These are phyloP conservation scores for Euwallacea similis DNA, from an alignment of 1,140 invertebrate genomes.

Conservation along the genomic window DNA sequence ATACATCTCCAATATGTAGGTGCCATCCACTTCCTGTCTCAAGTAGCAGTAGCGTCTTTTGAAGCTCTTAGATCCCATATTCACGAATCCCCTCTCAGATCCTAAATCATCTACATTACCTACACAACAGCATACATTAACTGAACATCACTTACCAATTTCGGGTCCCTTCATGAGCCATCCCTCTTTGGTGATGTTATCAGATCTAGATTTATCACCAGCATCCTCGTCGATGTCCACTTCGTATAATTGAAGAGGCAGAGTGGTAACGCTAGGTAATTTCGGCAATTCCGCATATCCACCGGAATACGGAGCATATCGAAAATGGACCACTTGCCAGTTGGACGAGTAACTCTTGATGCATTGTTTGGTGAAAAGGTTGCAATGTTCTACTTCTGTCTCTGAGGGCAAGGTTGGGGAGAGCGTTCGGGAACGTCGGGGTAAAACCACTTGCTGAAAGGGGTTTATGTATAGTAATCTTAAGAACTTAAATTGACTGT, in stretches of 20 bases:
- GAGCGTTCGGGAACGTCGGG: conserved; percentile 75
- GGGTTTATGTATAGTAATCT: neutral
- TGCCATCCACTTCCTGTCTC: conserved; percentile 85
- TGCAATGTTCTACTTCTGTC: conserved; percentile 59
- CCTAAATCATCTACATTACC: conserved; percentile 47
- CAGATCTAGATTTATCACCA: conserved; percentile 69
- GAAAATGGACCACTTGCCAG: conserved; percentile 87
- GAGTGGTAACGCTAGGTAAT: conserved; percentile 63
- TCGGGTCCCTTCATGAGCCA: conserved; percentile 90
- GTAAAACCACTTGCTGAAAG: conserved; percentile 75
- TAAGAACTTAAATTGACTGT: neutral
- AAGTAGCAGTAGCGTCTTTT: conserved; percentile 88
- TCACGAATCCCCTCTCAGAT: conserved; percentile 80
- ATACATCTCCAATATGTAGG: conserved; percentile 87
- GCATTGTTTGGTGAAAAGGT: conserved; percentile 82
- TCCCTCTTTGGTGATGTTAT: conserved; percentile 83
- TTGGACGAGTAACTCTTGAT: conserved; percentile 82
- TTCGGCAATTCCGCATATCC: conserved; percentile 82
- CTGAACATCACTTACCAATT: conserved; percentile 56
- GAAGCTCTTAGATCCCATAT: conserved; percentile 86
- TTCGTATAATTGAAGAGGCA: conserved; percentile 83
- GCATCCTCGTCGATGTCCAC: conserved; percentile 84
- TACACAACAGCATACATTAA: neutral
- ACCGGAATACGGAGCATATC: conserved; percentile 82
- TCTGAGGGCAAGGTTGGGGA: conserved; percentile 68